Evolutionary conservation across 2,797 vertebrate species (phyloP).

Genomic region (Halcyon leucocephala): DNA sequence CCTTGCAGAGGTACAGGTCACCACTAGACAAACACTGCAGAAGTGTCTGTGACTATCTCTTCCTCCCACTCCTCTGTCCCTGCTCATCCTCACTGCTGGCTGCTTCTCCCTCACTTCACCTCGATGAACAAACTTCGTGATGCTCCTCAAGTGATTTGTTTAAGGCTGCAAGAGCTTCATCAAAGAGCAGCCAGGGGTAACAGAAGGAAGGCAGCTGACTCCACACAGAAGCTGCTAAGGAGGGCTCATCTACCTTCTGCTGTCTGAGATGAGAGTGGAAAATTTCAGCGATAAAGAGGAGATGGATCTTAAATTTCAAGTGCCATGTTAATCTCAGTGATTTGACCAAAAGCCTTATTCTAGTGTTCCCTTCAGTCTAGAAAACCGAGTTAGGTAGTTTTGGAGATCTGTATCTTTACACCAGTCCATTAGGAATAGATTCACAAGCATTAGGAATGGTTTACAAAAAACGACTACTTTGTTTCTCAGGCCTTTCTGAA

Average conservation of each 20-base stretch:
- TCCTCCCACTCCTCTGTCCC: accelerated
- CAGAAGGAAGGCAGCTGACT: background rate
- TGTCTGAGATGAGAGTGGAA: background rate
- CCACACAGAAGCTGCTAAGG: background rate
- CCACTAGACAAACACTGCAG: background rate
- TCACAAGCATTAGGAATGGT: background rate
- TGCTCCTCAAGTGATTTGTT: background rate
- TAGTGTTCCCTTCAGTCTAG: background rate
- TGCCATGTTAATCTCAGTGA: background rate
- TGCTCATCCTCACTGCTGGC: background rate
- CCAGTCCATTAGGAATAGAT: background rate
- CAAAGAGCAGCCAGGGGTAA: background rate
- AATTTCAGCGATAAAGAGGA: background rate
- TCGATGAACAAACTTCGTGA: background rate
- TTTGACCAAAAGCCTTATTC: background rate
- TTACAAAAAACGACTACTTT: background rate
- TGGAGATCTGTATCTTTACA: background rate
- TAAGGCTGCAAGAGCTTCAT: background rate
- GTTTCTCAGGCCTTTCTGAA: background rate
- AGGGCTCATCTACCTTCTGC: background rate
- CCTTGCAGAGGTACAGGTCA: background rate
- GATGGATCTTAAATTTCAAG: background rate
- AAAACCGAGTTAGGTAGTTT: background rate
- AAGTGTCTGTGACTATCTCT: background rate
- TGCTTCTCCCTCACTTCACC: background rate